Evolutionary conservation across 92 coral and sea anemone genomes (phyloP), one percentile per base, ranked within the genome.

Genomic region (Chrysogorgia sp.): DNA sequence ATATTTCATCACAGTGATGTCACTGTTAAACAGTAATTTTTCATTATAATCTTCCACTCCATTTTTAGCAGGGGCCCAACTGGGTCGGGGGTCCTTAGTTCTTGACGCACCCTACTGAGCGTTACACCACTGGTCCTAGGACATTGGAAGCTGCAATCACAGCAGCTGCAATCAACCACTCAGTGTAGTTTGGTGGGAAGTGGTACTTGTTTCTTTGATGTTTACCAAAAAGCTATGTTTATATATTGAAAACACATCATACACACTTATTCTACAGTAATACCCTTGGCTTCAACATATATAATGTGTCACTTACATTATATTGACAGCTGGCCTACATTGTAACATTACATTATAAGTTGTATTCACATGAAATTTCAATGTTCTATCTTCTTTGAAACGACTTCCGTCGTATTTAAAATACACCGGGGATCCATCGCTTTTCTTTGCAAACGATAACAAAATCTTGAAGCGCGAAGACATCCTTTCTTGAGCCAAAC

Each of bases 351-450:
- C 84, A 58, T 83, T 91, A 53, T 93, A 93, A 0, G 61, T 76
- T 10, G 97, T 84, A 24, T 94, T 88, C 1, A 86, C 89, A 76
- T 86, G 93, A 1, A 94, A 81, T 62, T 94, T 94, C 33, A 94
- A 60, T 0, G 98, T 94, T 25, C 89, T 93, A 45, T 75, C 87
- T 45, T 94, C 97, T 61, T 91, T 90, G 67, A 94, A 94, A 23
- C 98, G 82, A 63, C 90, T 92, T 0, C 98, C 98, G 56, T 94
- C 98, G 47, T 80, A 59, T 61, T 94, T 94, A 65, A 85, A 94
- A 82, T 86, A 94, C 56, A 94, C 96, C 10, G 92, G 98, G 59
- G 98, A 91, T 20, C 89, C 87, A 49, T 94, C 98, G 19, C 88
- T 93, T 1, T 82, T 77, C 75, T 81, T 89, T 0, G 97, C 84